These are phyloP conservation scores for Sialis lutaria DNA, from an alignment of 2,888 invertebrate genomes.

Conservation along the genomic window DNA sequence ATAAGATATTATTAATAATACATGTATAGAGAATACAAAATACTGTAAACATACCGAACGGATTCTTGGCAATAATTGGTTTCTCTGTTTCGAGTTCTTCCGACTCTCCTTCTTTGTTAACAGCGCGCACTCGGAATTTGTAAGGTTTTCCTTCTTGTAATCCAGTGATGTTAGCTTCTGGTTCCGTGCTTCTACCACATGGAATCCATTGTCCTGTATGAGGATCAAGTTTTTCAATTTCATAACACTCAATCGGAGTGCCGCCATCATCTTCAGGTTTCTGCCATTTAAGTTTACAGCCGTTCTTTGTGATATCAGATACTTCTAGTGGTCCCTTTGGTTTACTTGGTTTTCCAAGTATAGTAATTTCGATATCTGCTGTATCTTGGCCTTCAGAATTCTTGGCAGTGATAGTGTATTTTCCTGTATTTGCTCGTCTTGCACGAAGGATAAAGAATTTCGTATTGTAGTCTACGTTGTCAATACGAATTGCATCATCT, in stretches of 20 bases:
- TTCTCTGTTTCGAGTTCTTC: conserved; percentile 90
- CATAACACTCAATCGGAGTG: conserved; percentile 80
- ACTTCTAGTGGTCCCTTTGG: conserved; percentile 80
- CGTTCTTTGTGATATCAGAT: conserved; percentile 76
- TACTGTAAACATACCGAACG: conserved; percentile 53
- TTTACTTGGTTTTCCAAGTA: conserved; percentile 58
- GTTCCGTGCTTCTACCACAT: conserved; percentile 71
- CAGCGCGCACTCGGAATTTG: conserved; percentile 94
- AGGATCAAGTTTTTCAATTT: conserved; percentile 90
- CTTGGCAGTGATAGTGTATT: conserved; percentile 75
- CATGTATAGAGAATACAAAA: background rate
- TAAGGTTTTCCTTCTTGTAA: conserved; percentile 91
- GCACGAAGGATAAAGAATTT: conserved; percentile 75
- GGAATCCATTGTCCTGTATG: conserved; percentile 86
- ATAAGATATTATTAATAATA: background rate
- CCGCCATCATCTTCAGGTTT: conserved; percentile 95
- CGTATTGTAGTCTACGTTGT: conserved; percentile 78
- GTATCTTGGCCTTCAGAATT: conserved; percentile 88
- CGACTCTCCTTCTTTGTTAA: conserved; percentile 96
- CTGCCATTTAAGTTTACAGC: conserved; percentile 82
- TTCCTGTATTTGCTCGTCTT: conserved; percentile 66
- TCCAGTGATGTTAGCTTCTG: conserved; percentile 68
- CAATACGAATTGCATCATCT: conserved; percentile 48
- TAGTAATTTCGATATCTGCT: conserved; percentile 77
- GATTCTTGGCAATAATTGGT: conserved; percentile 95